Percentiles rank a stretch among this genome's conserved stretches.
Conservation (phyloP, 2,113 vertebrate species). For the Agapornis roseicollis region DNA sequence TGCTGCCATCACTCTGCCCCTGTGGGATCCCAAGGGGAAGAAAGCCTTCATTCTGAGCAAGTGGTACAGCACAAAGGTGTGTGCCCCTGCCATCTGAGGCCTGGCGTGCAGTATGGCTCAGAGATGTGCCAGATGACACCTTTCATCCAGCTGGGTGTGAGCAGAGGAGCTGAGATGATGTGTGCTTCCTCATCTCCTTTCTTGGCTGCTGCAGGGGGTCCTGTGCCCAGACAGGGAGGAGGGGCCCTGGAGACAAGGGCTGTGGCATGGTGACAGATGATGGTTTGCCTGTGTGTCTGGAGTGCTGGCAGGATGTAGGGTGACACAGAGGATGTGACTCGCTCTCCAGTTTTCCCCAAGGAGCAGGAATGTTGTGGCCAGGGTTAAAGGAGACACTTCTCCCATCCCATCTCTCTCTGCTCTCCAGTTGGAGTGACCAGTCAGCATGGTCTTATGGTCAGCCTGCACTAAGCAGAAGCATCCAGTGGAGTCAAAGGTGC, state of each 20-base stretch:
- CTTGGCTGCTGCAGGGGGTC: not conserved
- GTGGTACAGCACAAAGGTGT: not conserved
- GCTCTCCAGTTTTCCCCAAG: not conserved
- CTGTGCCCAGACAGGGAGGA: conserved; percentile 33
- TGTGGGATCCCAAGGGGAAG: rapidly evolving
- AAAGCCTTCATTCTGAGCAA: not conserved
- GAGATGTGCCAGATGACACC: not conserved
- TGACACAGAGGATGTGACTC: conserved; percentile 67
- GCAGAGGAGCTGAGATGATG: not conserved
- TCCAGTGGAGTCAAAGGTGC: not conserved
- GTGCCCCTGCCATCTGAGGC: not conserved
- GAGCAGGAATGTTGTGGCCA: not conserved
- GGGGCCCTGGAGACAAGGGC: not conserved
- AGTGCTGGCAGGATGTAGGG: conserved; percentile 56
- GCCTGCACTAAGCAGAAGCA: not conserved
- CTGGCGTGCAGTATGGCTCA: not conserved
- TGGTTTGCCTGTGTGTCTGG: conserved; percentile 9
- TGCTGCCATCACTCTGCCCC: not conserved
- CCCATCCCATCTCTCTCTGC: not conserved
- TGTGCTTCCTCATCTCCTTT: not conserved
- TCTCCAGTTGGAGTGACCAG: not conserved
- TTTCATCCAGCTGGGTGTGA: not conserved
- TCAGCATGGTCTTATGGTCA: rapidly evolving
- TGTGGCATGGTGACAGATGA: not conserved
- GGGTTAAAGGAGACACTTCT: conserved; percentile 22